Evolutionary conservation across 1,140 invertebrate genomes (phyloP).

Genomic region (Panagrolaimus sp.): DNA sequence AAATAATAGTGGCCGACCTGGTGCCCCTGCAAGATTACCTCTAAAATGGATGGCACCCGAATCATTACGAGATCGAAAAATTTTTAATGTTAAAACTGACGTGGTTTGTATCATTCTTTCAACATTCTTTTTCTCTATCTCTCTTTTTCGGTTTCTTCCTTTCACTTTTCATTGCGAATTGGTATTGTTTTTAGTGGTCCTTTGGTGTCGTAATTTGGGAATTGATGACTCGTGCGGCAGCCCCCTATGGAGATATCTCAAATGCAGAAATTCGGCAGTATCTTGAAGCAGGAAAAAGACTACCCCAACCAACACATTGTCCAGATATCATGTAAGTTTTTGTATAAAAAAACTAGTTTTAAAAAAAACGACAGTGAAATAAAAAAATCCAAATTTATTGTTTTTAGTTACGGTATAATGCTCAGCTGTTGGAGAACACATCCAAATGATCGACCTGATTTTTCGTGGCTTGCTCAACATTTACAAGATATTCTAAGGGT

Average conservation of each 20-base stretch:
- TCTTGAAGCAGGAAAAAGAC: slow-evolving; percentile 32
- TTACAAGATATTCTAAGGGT: slow-evolving; percentile 26
- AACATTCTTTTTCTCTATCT: too few species aligned
- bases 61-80: slow-evolving; percentile 51
- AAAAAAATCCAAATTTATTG: slow-evolving; percentile 6
- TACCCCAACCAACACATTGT: slow-evolving; percentile 40
- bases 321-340: slow-evolving; percentile 34
- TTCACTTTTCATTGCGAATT: too few species aligned
- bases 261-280: slow-evolving; percentile 33
- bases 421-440: slow-evolving; percentile 26
- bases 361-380: slow-evolving; percentile 9
- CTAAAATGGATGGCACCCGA: slow-evolving; percentile 60
- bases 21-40: slow-evolving; percentile 32
- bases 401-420: slow-evolving; percentile 27
- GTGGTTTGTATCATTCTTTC: slow-evolving; percentile 46
- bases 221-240: slow-evolving; percentile 33
- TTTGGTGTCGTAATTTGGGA: slow-evolving; percentile 41
- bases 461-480: slow-evolving; percentile 20
- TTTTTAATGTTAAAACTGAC: slow-evolving; percentile 54
- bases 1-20: slow-evolving; percentile 37
- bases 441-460: slow-evolving; percentile 26
- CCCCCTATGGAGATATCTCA: slow-evolving; percentile 32
- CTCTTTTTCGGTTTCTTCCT: too few species aligned
- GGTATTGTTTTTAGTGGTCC: slow-evolving; percentile 27
- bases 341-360: not conserved